Evolutionary conservation across 2,888 invertebrate species (phyloP).

Genomic region (Petrolisthes manimaculis): DNA sequence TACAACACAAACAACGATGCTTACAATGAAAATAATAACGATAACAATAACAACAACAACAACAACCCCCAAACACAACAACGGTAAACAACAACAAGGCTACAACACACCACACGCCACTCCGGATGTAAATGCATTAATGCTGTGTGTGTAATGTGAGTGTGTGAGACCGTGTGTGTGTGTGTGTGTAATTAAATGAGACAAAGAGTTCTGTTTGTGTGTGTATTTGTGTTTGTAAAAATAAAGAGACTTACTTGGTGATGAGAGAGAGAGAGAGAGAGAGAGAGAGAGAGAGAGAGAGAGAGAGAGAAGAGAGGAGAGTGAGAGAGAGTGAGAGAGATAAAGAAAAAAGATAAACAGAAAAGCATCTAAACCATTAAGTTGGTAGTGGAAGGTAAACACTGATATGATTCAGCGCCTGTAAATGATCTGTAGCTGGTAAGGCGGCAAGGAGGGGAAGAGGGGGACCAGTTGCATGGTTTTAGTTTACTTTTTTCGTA

Average conservation of each 20-base stretch:
- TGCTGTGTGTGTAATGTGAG: neutral
- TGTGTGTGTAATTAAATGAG: neutral
- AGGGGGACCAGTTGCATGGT: neutral
- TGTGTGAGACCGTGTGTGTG: neutral
- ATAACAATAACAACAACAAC: too few species aligned
- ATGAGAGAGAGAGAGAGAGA: conserved; percentile 7
- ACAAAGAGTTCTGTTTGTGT: neutral
- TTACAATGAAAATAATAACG: too few species aligned
- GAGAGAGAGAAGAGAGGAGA: neutral
- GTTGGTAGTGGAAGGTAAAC: neutral
- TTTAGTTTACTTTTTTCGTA: too few species aligned
- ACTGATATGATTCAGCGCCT: neutral
- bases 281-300: neutral
- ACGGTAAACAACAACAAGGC: too few species aligned
- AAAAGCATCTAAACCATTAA: neutral
- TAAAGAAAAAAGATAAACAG: neutral
- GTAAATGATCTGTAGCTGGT: too few species aligned
- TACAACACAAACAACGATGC: too few species aligned
- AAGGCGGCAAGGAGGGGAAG: neutral
- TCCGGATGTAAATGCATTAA: too few species aligned
- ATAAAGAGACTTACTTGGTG: neutral
- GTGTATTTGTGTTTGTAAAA: neutral
- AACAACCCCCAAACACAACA: too few species aligned
- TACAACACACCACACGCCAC: too few species aligned
- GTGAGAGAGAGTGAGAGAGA: neutral